phyloP scores from a whole-genome alignment of 92 coral and sea anemone genomes.

The Siderastrea siderea region DNA sequence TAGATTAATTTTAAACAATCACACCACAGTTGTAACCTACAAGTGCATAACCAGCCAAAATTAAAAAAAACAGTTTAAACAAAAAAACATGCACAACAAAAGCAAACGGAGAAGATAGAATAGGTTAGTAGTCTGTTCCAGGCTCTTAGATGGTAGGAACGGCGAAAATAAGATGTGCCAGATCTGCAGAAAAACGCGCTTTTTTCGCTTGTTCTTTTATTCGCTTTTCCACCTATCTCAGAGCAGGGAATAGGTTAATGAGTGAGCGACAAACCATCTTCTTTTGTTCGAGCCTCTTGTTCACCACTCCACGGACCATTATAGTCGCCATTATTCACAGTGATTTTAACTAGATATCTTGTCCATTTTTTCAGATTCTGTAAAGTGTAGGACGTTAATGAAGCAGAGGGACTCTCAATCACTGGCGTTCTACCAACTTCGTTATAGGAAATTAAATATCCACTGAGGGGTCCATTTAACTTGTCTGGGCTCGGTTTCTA shows the following conservation, averaged over 20 bases:
- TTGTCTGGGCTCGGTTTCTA: not conserved
- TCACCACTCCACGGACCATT: constrained; percentile 31
- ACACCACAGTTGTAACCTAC: no score
- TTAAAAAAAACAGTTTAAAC: no score
- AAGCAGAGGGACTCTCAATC: not conserved
- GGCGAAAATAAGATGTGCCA: not conserved
- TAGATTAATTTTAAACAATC: no score
- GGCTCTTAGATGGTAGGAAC: no score
- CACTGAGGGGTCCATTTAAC: not conserved
- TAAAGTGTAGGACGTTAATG: not conserved
- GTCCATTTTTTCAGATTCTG: not conserved
- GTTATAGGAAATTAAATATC: not conserved
- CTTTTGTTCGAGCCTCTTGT: not conserved
- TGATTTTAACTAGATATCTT: not conserved
- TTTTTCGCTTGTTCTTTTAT: no score
- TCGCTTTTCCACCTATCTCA: no score
- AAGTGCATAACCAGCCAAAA: no score
- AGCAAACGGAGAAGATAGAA: no score
- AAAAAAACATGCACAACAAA: no score
- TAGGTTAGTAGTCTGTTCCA: no score
- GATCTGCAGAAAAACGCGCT: no score
- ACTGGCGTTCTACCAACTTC: not conserved
- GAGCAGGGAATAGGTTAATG: not conserved
- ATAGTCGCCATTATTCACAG: constrained; percentile 8
- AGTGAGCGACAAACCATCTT: constrained; percentile 19